Percentiles rank a stretch among this genome's conserved stretches.
Conservation (phyloP, 2,797 vertebrate species). For the Sardinella longiceps region DNA sequence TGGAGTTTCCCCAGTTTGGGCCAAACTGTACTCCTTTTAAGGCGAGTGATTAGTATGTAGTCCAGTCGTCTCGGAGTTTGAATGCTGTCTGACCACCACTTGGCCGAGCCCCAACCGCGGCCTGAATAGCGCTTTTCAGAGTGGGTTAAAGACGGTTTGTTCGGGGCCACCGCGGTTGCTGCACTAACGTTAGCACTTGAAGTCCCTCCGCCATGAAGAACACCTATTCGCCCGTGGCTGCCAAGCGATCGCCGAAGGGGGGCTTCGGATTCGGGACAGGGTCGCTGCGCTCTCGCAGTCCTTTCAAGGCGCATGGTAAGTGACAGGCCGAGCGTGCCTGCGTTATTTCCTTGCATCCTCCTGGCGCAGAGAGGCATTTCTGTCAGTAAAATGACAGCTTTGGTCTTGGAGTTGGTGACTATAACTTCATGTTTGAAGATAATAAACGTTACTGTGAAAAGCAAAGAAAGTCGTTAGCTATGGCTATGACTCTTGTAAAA, state of each 20-base stretch:
- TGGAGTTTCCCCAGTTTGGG: slow-evolving; percentile 17
- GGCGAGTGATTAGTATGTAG: slow-evolving; percentile 32
- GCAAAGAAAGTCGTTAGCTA: background rate
- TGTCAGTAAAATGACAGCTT: background rate
- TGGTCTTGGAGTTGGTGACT: background rate
- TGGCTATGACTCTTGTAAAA: background rate
- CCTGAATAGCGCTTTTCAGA: slow-evolving; percentile 45
- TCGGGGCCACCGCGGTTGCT: slow-evolving; percentile 20
- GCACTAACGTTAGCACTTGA: background rate
- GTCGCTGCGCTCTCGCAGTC: background rate
- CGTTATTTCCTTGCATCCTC: background rate
- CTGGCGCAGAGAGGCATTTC: background rate
- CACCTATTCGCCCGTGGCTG: slow-evolving; percentile 20
- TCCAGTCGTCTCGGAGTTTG: slow-evolving; percentile 39
- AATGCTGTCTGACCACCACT: slow-evolving; percentile 24
- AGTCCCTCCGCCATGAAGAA: slow-evolving; percentile 19
- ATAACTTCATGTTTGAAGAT: background rate
- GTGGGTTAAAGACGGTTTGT: slow-evolving; percentile 35
- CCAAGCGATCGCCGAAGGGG: background rate
- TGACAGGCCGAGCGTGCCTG: background rate
- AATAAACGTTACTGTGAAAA: background rate
- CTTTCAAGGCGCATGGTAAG: slow-evolving; percentile 5
- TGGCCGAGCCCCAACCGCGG: slow-evolving; percentile 21
- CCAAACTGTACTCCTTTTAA: background rate
- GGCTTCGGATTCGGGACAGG: background rate